A percentile compares a stretch with the other conserved stretches of the same genome.
These are phyloP conservation scores for Drosophila triauraria DNA, from an alignment of 1,140 invertebrate species.

Conservation along the genomic window DNA sequence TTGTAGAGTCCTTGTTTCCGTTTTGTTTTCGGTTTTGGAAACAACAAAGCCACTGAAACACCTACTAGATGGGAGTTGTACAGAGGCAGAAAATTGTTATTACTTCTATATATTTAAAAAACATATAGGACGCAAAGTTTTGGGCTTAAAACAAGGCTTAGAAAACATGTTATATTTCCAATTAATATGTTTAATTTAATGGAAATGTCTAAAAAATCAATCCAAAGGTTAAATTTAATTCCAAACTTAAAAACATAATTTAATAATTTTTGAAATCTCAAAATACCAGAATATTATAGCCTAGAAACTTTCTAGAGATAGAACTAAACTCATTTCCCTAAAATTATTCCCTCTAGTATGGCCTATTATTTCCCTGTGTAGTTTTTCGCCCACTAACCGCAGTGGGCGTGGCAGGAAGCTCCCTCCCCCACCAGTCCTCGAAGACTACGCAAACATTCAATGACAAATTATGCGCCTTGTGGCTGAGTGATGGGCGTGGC, in stretches of 20 bases:
- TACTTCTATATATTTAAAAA: neutral
- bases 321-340: neutral
- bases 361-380: conserved; percentile 12
- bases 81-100: conserved; percentile 20
- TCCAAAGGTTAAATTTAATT: neutral
- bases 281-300: neutral
- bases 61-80: conserved; percentile 59
- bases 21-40: conserved; percentile 42
- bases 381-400: conserved; percentile 12
- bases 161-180: neutral
- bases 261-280: neutral
- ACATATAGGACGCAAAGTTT: neutral
- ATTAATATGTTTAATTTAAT: too few species aligned
- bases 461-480: conserved; percentile 76
- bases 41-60: conserved; percentile 57
- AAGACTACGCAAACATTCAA: conserved; percentile 71
- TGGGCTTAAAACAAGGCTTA: neutral
- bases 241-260: neutral
- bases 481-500: conserved; percentile 62
- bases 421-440: neutral
- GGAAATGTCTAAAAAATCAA: too few species aligned
- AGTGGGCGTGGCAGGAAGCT: conserved; percentile 6
- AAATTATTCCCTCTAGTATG: neutral
- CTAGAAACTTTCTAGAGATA: neutral
- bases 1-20: conserved; percentile 18